Percentiles rank a stretch among this genome's conserved stretches.
Conservation (phyloP, 2,797 vertebrate species). For the Microtus agrestis region DNA sequence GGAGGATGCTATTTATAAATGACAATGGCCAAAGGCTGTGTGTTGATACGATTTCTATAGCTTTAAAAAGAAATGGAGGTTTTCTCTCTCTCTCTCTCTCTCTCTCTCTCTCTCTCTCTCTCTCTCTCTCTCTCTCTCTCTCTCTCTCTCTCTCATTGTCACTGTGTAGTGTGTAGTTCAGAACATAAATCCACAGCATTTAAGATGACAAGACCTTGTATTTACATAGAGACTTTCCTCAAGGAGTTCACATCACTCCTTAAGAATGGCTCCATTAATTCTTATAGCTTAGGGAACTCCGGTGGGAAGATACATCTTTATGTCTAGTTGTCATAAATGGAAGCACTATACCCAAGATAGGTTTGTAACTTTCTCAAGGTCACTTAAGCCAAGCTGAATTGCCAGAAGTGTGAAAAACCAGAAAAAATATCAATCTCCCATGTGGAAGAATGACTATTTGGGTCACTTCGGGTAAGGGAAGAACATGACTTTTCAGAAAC, state of each 20-base stretch:
- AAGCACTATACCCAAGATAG: slow-evolving; percentile 33
- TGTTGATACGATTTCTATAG: slow-evolving; percentile 70
- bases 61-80: slow-evolving; percentile 73
- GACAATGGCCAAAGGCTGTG: slow-evolving; percentile 77
- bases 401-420: slow-evolving; percentile 42
- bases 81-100: too few relatives aligned
- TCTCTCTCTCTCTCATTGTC: slow-evolving; percentile 48
- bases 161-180: slow-evolving; percentile 61
- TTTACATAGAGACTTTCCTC: slow-evolving; percentile 74
- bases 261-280: slow-evolving; percentile 79
- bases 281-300: slow-evolving; percentile 74
- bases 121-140: too few relatives aligned
- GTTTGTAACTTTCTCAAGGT: slow-evolving; percentile 75
- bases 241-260: slow-evolving; percentile 77
- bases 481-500: slow-evolving; percentile 59
- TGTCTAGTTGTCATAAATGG: slow-evolving; percentile 73
- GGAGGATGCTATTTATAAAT: slow-evolving; percentile 77
- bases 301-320: slow-evolving; percentile 68
- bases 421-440: slow-evolving; percentile 47
- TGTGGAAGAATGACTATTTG: slow-evolving; percentile 4
- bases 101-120: slow-evolving; percentile 39
- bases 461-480: slow-evolving; percentile 5
- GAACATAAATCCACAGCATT: slow-evolving; percentile 70
- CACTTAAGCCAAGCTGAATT: slow-evolving; percentile 60
- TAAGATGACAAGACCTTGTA: slow-evolving; percentile 76